phyloP scores from a whole-genome alignment of 1,140 invertebrate genomes.

The Penaeus indicus region DNA sequence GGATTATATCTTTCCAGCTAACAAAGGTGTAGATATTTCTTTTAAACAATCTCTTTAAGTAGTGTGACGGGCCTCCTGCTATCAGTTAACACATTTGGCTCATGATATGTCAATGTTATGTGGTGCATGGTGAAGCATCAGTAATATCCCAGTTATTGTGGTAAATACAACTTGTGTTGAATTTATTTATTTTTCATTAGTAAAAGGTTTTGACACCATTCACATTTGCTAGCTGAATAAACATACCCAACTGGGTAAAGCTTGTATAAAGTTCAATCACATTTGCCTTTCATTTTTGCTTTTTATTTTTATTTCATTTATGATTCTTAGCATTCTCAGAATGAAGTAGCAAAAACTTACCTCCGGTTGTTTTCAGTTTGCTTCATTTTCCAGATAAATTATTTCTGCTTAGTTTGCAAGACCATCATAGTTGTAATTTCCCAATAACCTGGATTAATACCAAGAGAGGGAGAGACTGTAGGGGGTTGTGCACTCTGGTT shows the following conservation, averaged over 20 bases:
- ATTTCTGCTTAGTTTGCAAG: too few species aligned
- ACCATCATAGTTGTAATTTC: conserved; percentile 50
- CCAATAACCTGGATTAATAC: conserved; percentile 62
- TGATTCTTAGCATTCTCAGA: too few species aligned
- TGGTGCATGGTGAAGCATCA: conserved; percentile 62
- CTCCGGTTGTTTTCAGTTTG: too few species aligned
- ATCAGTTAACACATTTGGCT: conserved; percentile 62
- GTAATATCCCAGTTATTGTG: conserved; percentile 62
- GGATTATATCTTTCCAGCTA: too few species aligned
- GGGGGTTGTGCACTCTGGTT: conserved; percentile 33
- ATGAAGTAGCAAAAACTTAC: too few species aligned
- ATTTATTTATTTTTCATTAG: not conserved
- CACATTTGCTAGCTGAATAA: too few species aligned
- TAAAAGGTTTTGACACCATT: too few species aligned
- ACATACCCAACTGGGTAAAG: too few species aligned
- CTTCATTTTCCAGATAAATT: too few species aligned
- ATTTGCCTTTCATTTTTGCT: too few species aligned
- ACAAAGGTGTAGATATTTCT: conserved; percentile 2
- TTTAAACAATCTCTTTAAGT: conserved; percentile 30
- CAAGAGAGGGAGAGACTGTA: conserved; percentile 55
- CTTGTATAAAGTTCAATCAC: too few species aligned
- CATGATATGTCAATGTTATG: conserved; percentile 59
- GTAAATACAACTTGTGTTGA: conserved; percentile 55
- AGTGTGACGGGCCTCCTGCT: conserved; percentile 59
- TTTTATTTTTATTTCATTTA: too few species aligned